Evolutionary conservation across 2,797 vertebrate genomes (phyloP).

Genomic region (Eleutherodactylus coqui): DNA sequence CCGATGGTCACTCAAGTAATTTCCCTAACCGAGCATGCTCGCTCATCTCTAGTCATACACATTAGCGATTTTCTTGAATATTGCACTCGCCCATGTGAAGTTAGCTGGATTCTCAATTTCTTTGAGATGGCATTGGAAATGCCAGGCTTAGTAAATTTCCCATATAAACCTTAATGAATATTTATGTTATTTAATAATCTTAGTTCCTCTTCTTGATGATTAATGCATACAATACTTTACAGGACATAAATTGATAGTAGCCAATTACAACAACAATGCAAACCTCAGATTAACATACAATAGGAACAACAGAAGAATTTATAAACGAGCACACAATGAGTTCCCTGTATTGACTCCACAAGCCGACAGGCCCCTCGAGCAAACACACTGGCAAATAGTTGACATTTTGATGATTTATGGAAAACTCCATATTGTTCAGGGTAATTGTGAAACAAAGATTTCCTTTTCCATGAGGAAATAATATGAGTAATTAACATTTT

Average conservation of each 20-base stretch:
- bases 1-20: too few relatives aligned
- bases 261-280: background rate
- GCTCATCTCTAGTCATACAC: too few relatives aligned
- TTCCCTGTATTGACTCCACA: conserved; percentile 19
- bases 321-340: background rate
- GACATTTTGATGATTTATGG: conserved; percentile 50
- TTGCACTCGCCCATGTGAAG: too few relatives aligned
- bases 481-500: conserved; percentile 59
- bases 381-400: conserved; percentile 9
- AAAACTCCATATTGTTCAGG: conserved; percentile 35
- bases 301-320: conserved; percentile 5
- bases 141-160: too few relatives aligned
- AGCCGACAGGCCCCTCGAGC: background rate
- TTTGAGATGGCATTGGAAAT: too few relatives aligned
- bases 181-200: background rate
- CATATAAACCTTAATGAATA: background rate
- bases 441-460: conserved; percentile 53
- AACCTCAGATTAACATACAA: background rate
- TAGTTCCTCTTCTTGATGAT: background rate
- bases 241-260: background rate
- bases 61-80: too few relatives aligned
- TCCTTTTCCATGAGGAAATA: conserved; percentile 52
- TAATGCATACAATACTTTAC: background rate
- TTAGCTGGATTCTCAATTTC: too few relatives aligned
- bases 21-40: too few relatives aligned